These are phyloP conservation scores for Miopithecus talapoin DNA, from an alignment of 2,797 vertebrate genomes.

Conservation along the genomic window DNA sequence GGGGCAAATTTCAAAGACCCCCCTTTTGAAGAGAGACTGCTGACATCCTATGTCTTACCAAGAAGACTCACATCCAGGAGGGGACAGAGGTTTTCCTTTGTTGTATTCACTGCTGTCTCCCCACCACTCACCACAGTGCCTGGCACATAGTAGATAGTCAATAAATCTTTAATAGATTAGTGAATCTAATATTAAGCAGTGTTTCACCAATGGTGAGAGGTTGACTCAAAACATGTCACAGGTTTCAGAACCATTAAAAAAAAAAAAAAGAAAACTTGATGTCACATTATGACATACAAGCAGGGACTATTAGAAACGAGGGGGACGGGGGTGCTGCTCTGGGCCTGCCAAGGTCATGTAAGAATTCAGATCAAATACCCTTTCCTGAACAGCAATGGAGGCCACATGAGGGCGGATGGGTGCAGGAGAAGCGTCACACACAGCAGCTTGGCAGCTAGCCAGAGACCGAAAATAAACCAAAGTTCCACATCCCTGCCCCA, in stretches of 20 bases:
- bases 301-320: not conserved
- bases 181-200: not conserved
- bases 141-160: accelerated
- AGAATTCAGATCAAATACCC: not conserved
- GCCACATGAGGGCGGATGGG: not conserved
- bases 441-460: not conserved
- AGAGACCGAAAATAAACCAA: not conserved
- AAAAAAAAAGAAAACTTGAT: not conserved
- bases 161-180: not conserved
- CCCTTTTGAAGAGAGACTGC: not conserved
- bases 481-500: not conserved
- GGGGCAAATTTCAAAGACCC: not conserved
- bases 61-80: not conserved
- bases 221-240: not conserved
- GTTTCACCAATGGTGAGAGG: not conserved
- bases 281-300: not conserved
- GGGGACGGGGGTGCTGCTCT: no score
- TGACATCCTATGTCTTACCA: not conserved
- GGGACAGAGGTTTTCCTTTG: no score
- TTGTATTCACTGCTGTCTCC: not conserved
- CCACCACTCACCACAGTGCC: not conserved
- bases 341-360: not conserved
- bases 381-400: not conserved
- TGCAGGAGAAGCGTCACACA: accelerated
- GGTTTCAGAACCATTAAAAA: not conserved